phyloP scores from a whole-genome alignment of 2,888 invertebrate genomes.

The Hypselothyrea guttata region DNA sequence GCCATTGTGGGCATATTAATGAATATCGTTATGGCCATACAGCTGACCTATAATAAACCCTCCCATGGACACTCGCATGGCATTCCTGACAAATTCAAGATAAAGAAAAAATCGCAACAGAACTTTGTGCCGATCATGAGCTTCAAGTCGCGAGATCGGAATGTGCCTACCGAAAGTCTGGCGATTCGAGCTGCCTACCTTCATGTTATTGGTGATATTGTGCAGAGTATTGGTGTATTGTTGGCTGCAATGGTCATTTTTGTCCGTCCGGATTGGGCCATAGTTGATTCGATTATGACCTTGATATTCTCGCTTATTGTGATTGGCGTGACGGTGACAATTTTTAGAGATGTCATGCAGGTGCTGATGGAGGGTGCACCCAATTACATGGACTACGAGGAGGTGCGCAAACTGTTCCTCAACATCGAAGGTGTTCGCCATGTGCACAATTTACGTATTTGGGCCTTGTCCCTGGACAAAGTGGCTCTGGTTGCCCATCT shows the following conservation, averaged over 20 bases:
- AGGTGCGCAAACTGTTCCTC: slow-evolving; percentile 53
- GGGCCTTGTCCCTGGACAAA: slow-evolving; percentile 62
- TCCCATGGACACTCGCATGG: slow-evolving; percentile 40
- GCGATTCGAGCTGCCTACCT: slow-evolving; percentile 62
- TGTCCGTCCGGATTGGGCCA: slow-evolving; percentile 55
- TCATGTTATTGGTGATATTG: slow-evolving; percentile 65
- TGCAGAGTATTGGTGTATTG: slow-evolving; percentile 65
- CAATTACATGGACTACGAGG: slow-evolving; percentile 59
- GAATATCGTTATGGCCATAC: slow-evolving; percentile 86
- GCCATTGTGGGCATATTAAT: slow-evolving; percentile 95
- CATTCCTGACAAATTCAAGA: neutral
- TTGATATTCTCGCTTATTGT: slow-evolving; percentile 64
- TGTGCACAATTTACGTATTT: slow-evolving; percentile 67
- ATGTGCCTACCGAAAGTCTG: slow-evolving; percentile 44
- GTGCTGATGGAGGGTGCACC: slow-evolving; percentile 67
- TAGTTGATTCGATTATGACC: slow-evolving; percentile 64
- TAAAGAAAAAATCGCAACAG: neutral
- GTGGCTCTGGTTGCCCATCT: slow-evolving; percentile 63
- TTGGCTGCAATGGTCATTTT: slow-evolving; percentile 58
- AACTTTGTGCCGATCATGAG: neutral
- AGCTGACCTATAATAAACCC: too few relatives aligned
- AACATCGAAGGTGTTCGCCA: slow-evolving; percentile 58
- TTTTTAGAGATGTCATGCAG: slow-evolving; percentile 60
- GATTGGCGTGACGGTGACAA: slow-evolving; percentile 47
- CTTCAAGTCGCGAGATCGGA: neutral